A percentile compares a stretch with the other conserved stretches of the same genome.
Evolutionary conservation across 2,888 invertebrate species (phyloP).

Genomic region (Petrolisthes manimaculis): DNA sequence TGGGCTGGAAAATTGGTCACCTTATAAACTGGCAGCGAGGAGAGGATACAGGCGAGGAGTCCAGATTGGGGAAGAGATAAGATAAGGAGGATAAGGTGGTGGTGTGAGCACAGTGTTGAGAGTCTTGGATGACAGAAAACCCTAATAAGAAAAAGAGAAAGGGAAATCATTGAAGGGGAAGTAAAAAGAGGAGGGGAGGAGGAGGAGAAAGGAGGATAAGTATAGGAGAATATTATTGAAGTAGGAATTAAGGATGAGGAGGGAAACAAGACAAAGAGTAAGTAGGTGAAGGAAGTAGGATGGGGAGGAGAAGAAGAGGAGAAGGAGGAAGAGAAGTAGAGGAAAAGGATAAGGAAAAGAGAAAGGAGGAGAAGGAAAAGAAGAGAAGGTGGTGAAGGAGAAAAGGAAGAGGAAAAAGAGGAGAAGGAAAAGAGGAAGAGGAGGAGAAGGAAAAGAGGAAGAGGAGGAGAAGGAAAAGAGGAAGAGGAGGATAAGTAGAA

Average conservation of each 20-base stretch:
- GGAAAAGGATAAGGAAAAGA: neutral
- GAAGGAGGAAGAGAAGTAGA: neutral
- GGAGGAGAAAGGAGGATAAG: neutral
- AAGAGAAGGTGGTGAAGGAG: neutral
- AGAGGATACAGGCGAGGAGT: neutral
- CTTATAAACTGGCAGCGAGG: constrained; percentile 27
- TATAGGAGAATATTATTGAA: neutral
- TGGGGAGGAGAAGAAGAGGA: too few relatives aligned
- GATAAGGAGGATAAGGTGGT: neutral
- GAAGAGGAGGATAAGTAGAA: neutral
- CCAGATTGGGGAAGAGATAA: neutral
- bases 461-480: neutral
- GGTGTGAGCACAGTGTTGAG: neutral
- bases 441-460: neutral
- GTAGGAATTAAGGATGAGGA: neutral
- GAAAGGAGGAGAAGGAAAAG: neutral
- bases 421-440: neutral
- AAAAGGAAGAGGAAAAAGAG: neutral
- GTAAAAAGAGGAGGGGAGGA: constrained; percentile 5
- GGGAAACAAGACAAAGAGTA: too few relatives aligned
- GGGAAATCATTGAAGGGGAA: neutral
- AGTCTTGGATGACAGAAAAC: neutral
- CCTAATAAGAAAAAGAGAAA: neutral
- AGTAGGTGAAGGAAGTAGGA: too few relatives aligned
- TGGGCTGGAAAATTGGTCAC: constrained; percentile 43